A percentile compares a stretch with the other conserved stretches of the same genome.
Conservation (phyloP, 2,113 vertebrate genomes). For the Plestiodon gilberti region DNA sequence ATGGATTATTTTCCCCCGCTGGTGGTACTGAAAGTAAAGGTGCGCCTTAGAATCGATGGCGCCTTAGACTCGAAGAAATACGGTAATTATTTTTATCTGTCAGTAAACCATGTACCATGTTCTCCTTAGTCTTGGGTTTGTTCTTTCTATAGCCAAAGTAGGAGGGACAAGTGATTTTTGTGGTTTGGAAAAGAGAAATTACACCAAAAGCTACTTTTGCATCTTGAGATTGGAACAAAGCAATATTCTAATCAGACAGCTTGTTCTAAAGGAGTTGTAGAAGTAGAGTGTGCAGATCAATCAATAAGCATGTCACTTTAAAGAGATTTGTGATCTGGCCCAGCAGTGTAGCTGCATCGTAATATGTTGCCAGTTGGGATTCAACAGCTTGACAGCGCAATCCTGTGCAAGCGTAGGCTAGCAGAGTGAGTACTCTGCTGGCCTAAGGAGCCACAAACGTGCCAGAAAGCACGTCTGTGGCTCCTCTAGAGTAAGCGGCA, state of each 20-base stretch:
- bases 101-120: not conserved
- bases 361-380: not conserved
- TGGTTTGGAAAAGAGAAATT: not conserved
- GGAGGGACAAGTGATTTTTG: not conserved
- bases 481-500: no score
- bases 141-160: not conserved
- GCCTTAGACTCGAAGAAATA: no score
- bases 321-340: not conserved
- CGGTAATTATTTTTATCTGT: not conserved
- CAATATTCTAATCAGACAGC: not conserved
- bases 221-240: not conserved
- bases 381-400: not conserved
- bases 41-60: no score
- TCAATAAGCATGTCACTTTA: rapidly evolving
- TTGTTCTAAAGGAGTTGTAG: slow-evolving; percentile 18
- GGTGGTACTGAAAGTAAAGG: no score
- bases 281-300: not conserved
- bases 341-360: not conserved
- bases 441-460: no score
- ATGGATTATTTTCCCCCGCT: no score
- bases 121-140: not conserved
- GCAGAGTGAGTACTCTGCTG: no score
- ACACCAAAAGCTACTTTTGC: not conserved
- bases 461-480: no score
- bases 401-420: no score